Evolutionary conservation across 2,113 vertebrate genomes (phyloP), one percentile per base, ranked within the genome.

Genomic region (Oceanites oceanicus): DNA sequence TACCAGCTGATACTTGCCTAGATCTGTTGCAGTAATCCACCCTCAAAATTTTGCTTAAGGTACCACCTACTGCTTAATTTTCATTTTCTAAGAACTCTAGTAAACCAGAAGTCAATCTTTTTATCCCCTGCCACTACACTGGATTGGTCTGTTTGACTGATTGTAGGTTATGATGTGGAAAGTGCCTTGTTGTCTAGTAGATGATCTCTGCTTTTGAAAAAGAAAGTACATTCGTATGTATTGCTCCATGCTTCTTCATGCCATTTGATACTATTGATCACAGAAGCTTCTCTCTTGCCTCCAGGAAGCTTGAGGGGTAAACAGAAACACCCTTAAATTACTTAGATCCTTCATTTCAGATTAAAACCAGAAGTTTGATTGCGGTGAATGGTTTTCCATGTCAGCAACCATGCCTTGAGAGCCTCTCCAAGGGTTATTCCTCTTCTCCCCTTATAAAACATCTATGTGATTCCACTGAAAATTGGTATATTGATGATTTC

Each of bases 201-300:
- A 9, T 22, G 49, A 79, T 90, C 70, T 76, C 66, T 82, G 85
- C 79, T 49, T 73, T 32, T 85, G 78, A 61, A 75, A 93, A 79
- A 73, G 30, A 61, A 63, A 67, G 29, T 52, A 84, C 2, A 0
- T 72, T 72, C 2, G 0, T 68, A 11, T 52, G 49, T 75, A 88
- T 53, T 76, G 77, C 90, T 90, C 58, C 72, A 30, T 91, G 49
- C 45, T 72, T 85, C 87, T 58, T 83, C 81, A 73, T 53, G 62
- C 85, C 81, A 88, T 94, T 96, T 97, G 85, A 94, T 95, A 91
- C 73, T 97, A 96, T 96, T 94, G 96, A 96, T 97, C 96, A 94
- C 13, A 8, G 81, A 93, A 94, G 53, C 86, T 91, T 61, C 91
- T 83, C 90, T 95, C 68, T 95, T 94, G 95, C 95, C 96, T 95